phyloP scores from a whole-genome alignment of 2,888 invertebrate genomes.

The Calameuta filiformis region DNA sequence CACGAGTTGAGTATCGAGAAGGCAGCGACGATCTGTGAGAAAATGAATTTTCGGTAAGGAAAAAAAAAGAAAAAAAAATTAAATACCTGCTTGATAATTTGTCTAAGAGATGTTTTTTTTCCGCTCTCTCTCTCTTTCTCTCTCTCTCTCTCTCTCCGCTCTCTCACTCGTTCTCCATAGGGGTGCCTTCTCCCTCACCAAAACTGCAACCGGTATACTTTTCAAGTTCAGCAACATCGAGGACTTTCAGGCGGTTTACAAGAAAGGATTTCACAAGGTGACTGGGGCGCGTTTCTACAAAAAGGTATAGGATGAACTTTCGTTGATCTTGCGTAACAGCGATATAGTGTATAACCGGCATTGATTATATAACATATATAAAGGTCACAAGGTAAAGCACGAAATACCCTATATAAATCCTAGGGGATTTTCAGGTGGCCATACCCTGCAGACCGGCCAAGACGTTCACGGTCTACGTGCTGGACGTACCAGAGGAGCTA shows the following conservation, averaged over 20 bases:
- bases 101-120: constrained; percentile 5
- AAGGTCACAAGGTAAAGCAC: too few relatives aligned
- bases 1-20: constrained; percentile 89
- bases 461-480: constrained; percentile 85
- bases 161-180: constrained; percentile 61
- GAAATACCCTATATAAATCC: too few relatives aligned
- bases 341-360: not conserved
- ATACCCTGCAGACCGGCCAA: constrained; percentile 89
- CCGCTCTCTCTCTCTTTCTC: constrained; percentile 18
- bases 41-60: constrained; percentile 77
- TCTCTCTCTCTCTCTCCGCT: constrained; percentile 10
- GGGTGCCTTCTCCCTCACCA: constrained; percentile 86
- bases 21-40: constrained; percentile 87
- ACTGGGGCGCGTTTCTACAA: constrained; percentile 88
- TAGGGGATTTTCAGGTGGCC: constrained; percentile 70
- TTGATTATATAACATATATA: not conserved
- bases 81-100: not conserved
- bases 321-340: not conserved
- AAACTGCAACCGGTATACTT: constrained; percentile 88
- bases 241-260: constrained; percentile 86
- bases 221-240: constrained; percentile 90
- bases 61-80: not conserved
- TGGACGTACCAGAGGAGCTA: constrained; percentile 85
- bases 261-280: constrained; percentile 88
- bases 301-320: constrained; percentile 71